Base-by-base conservation (phyloP, 1,140 invertebrate species). In the Cotesia vestalis region DNA sequence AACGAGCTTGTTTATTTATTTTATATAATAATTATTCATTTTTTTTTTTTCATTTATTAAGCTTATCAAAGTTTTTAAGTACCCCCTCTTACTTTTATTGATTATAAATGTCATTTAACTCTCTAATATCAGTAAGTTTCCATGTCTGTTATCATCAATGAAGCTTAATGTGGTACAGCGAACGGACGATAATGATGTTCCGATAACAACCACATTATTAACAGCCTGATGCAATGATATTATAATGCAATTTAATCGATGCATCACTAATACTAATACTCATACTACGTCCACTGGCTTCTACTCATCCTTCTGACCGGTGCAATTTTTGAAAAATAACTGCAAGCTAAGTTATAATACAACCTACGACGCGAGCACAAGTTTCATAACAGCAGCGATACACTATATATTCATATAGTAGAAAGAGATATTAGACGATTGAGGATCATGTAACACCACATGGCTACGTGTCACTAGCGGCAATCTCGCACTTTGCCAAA, bases 391-490 rank as follows among this genome's bases (percentile, higher is more conserved):
- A 27, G 0, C 27, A 27, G 27, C 27, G 27, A 27, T 27, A 0
- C 27, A 27, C 17, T 60, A 35, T 12, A 60, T 6, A 34, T 60
- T 34, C 63, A 52, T 20, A 52, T 8, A 38, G n/a, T 34, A 5
- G 12, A 9, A 11, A 60, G 40, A 46, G 9, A 8, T 40, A 14
- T 51, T 66, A 3, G 63, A 66, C 40, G 17, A 66, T 66, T 36
- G 14, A n/a, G 61, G 38, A 66, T 66, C n/a, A 77, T 78, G 78
- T 82, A 78, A 72, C 69, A 69, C 77, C 81, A 80, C 80, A 83
- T 79, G 82, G 75, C 69, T 73, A 72, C 59, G 67, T 74, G 76
- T 76, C 66, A 76, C 77, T 77, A 82, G 82, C 78, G 75, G 81
- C 69, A 71, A 73, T 66, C 71, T 73, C 57, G 27, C 69, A 70